Base-by-base conservation (phyloP, 2,888 invertebrate species). In the Archips crataeganus region DNA sequence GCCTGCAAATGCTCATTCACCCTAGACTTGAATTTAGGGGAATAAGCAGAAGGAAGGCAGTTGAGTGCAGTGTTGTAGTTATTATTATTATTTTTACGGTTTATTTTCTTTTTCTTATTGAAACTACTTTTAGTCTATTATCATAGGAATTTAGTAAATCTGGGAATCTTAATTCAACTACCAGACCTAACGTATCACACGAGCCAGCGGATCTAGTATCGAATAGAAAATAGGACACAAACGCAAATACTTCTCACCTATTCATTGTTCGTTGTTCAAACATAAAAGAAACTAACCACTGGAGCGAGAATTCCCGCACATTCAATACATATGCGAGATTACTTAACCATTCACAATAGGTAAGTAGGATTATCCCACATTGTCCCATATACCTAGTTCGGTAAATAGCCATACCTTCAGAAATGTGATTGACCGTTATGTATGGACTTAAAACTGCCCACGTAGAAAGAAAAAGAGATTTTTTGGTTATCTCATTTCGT, bases 391-490 rank as follows among this genome's bases (percentile, higher is more conserved):
- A 47, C 51, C n/a, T 61, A 42, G 32, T 61, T 42, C 11, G 11
- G 23, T 9, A 45, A 45, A 71, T 49, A 51, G 15, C 49, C n/a
- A 59, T 59, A 69, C 49, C 49, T 63, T 63, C 51, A 13, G 63
- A 72, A 73, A 72, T 63, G 39, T 60, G 68, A 69, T 64, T 73
- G 49, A 39, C 57, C 42, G 57, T 6, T 32, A 39, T 51, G 51
- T 36, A 36, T 34, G 59, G 54, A 45, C 59, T 69, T 64, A 32
- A 69, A 64, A 69, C 63, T 69, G 57, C n/a, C n/a, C 32, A 6
- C 8, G 9, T 5, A 42, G 13, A 10, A 13, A 47, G 47, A 49
- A 13, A 23, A 42, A 54, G 23, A 9, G 45, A 39, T 59, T 49
- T 51, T 42, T 8, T 11, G 45, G 51, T 54, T 34, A 57, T 54